Evolutionary conservation across 2,888 invertebrate genomes (phyloP).

Genomic region (Isotomurus palustris): DNA sequence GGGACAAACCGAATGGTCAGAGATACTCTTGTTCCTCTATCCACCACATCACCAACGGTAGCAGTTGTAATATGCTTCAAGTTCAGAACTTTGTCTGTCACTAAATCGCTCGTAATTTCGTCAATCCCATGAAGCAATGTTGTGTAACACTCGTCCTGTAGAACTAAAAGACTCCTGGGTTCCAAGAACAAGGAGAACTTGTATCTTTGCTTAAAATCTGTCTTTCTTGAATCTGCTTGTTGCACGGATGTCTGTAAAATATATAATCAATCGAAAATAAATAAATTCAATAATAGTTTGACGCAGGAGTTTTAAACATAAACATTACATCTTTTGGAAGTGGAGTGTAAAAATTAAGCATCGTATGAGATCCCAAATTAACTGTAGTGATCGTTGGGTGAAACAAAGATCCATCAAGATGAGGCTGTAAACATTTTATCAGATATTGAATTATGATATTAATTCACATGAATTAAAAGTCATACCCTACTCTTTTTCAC

Average conservation of each 20-base stretch:
- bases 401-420: conserved; percentile 92
- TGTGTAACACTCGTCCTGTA: conserved; percentile 76
- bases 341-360: conserved; percentile 73
- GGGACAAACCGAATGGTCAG: conserved; percentile 91
- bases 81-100: conserved; percentile 56
- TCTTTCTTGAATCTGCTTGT: neutral
- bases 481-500: neutral
- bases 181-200: conserved; percentile 76
- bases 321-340: conserved; percentile 17
- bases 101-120: conserved; percentile 62
- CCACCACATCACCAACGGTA: conserved; percentile 57
- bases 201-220: conserved; percentile 19
- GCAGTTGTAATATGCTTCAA: conserved; percentile 57
- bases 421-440: conserved; percentile 59
- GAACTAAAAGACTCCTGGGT: conserved; percentile 78
- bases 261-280: conserved; percentile 2
- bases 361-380: conserved; percentile 80
- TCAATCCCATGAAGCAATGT: conserved; percentile 82
- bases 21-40: conserved; percentile 71
- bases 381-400: conserved; percentile 89
- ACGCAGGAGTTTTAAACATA: too few species aligned
- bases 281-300: too few species aligned
- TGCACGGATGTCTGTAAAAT: neutral
- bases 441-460: neutral
- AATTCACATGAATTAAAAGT: neutral